A percentile compares a stretch with the other conserved stretches of the same genome.
These are phyloP conservation scores for Siniperca scherzeri DNA, from an alignment of 2,797 vertebrate genomes.

Conservation along the genomic window DNA sequence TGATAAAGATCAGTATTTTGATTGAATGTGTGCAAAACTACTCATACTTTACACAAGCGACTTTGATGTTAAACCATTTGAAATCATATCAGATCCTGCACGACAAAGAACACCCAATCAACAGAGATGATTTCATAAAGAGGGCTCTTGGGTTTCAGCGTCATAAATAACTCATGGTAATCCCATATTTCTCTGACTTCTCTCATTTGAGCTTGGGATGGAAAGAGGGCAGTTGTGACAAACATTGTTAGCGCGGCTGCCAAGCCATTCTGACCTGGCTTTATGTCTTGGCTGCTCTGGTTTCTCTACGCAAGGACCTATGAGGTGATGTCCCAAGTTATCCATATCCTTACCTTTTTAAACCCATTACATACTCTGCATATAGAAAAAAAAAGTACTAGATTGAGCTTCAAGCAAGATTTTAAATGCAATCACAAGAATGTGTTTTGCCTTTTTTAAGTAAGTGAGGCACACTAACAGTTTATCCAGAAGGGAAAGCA, in stretches of 20 bases:
- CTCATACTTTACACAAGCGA: constrained; percentile 80
- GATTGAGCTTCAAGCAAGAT: constrained; percentile 2
- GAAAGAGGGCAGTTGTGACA: constrained; percentile 85
- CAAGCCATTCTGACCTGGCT: constrained; percentile 74
- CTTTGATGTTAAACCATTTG: constrained; percentile 83
- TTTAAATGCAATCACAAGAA: constrained; percentile 10
- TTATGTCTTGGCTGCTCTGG: constrained; percentile 75
- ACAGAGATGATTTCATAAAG: constrained; percentile 85
- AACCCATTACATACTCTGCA: constrained; percentile 36
- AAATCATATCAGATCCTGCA: constrained; percentile 84
- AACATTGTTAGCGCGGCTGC: constrained; percentile 84
- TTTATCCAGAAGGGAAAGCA: constrained; percentile 19
- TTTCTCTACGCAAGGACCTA: constrained; percentile 64
- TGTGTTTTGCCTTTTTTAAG: constrained; percentile 19
- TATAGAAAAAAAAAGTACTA: constrained; percentile 1
- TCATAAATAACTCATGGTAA: constrained; percentile 90
- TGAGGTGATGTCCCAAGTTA: constrained; percentile 74
- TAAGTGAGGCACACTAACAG: constrained; percentile 18
- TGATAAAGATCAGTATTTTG: constrained; percentile 88
- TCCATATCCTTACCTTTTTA: constrained; percentile 67
- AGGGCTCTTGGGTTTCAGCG: constrained; percentile 85
- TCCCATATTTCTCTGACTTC: constrained; percentile 87
- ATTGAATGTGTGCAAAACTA: constrained; percentile 86
- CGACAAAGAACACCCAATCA: constrained; percentile 78
- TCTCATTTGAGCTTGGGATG: constrained; percentile 83